Base-by-base conservation (phyloP, 2,113 vertebrate genomes). In the Hirundichthys speculiger region DNA sequence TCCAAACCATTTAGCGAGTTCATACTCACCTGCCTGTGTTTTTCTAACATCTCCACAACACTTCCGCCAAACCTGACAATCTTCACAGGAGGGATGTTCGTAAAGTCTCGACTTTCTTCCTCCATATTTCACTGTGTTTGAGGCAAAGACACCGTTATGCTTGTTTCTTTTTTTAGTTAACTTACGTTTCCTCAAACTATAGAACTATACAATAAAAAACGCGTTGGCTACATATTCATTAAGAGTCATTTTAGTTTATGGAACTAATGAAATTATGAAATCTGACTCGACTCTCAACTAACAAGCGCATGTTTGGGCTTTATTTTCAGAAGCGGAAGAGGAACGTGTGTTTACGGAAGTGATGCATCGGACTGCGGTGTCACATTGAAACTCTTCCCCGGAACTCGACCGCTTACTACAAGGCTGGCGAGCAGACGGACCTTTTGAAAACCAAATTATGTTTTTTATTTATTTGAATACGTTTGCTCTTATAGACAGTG, bases 1-100 rank as follows among this genome's bases (percentile, higher is more conserved):
- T 20, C 7, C 5, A 10, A 5, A 0, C 5, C 0, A 20, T 3
- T 9, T 14, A 0, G 12, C 0, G 15, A 67, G 79, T n/a, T n/a
- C n/a, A n/a, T n/a, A n/a, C n/a, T 91, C 88, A 97, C 97, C 94
- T 91, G 88, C 59, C 91, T 90, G 20, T 94, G 91, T 77, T 96
- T 98, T 0, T 88, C 75, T 64, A 99, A 66, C 9, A 93, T 94
- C 20, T 96, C 94, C 14, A 82, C 66, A n/a, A 99, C 92, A 0
- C 82, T 93, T 0, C 94, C 94, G 34, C 97, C 96, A 69, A 99
- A 99, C 13, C 96, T 83, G 69, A 99, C 97, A 0, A 93, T 94
- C 85, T 98, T 99, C 62, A 87, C 83, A 4, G 94, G 94, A 13
- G 96, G 94, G 24, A 92, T 92, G 77, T 76, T 94, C 15, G 96